Evolutionary conservation across 2,888 invertebrate species (phyloP).

Genomic region (Belgica antarctica): DNA sequence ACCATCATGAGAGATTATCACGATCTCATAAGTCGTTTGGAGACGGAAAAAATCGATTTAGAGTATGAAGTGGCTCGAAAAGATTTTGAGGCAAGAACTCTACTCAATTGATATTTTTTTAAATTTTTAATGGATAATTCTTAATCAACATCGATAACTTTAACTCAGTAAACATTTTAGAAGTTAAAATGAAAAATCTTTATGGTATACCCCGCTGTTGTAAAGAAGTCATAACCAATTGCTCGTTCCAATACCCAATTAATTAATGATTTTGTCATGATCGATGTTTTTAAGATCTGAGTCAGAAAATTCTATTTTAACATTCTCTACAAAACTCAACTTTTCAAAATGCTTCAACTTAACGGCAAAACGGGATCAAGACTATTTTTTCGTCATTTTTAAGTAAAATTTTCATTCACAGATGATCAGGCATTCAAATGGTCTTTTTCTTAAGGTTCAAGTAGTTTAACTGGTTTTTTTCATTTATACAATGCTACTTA

Average conservation of each 20-base stretch:
- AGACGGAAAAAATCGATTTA: slow-evolving; percentile 95
- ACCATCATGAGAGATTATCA: slow-evolving; percentile 64
- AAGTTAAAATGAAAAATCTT: not conserved
- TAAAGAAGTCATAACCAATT: slow-evolving; percentile 15
- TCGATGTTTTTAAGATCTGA: too few species aligned
- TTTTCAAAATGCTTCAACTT: not conserved
- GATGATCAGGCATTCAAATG: not conserved
- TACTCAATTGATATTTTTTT: slow-evolving; percentile 19
- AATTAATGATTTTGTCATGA: too few species aligned
- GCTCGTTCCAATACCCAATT: too few species aligned
- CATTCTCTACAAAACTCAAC: not conserved
- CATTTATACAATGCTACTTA: too few species aligned
- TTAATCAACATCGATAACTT: slow-evolving; percentile 10
- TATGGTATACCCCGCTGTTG: not conserved
- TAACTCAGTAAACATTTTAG: slow-evolving; percentile 11
- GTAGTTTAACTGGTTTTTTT: not conserved
- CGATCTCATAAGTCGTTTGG: slow-evolving; percentile 76
- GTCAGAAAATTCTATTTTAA: too few species aligned
- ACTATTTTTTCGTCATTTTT: not conserved
- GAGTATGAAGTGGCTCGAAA: slow-evolving; percentile 94
- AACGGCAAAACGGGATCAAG: not conserved
- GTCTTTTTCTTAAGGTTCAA: not conserved
- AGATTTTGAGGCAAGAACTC: slow-evolving; percentile 90
- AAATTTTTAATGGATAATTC: not conserved
- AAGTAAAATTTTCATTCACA: too few species aligned